Evolutionary conservation across 2,888 invertebrate genomes (phyloP).

Genomic region (Pyrgus malvae): DNA sequence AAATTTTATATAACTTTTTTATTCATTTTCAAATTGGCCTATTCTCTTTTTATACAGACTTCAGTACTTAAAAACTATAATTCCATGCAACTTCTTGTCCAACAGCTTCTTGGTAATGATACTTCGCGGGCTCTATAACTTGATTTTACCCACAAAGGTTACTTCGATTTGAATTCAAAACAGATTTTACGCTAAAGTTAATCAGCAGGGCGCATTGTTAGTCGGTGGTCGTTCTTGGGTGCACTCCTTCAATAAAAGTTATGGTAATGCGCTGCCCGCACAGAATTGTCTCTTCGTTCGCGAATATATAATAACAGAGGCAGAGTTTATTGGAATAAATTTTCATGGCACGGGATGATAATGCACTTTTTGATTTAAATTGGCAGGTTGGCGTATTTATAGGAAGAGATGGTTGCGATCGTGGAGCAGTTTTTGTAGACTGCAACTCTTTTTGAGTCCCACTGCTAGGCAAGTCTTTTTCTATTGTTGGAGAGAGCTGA

Average conservation of each 20-base stretch:
- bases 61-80: too few species aligned
- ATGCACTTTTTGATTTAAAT: constrained; percentile 67
- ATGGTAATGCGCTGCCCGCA: constrained; percentile 75
- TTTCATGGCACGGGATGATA: constrained; percentile 75
- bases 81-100: too few species aligned
- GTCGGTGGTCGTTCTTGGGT: constrained; percentile 54
- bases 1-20: too few species aligned
- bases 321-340: constrained; percentile 80
- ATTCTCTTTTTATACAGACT: too few species aligned
- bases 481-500: too few species aligned
- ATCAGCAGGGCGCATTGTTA: constrained; percentile 74
- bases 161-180: constrained; percentile 74
- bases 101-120: too few species aligned
- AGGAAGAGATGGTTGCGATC: constrained; percentile 43
- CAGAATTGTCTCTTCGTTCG: constrained; percentile 79
- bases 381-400: constrained; percentile 77
- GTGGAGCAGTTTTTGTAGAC: constrained; percentile 57
- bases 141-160: too few species aligned
- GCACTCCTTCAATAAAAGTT: constrained; percentile 80
- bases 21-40: too few species aligned
- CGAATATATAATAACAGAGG: constrained; percentile 79
- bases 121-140: too few species aligned
- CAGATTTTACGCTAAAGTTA: constrained; percentile 74
- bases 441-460: too few species aligned
- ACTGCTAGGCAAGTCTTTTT: too few species aligned